A percentile compares a stretch with the other conserved stretches of the same genome.
Evolutionary conservation across 2,113 vertebrate genomes (phyloP).

Genomic region (Nematolebias whitei): DNA sequence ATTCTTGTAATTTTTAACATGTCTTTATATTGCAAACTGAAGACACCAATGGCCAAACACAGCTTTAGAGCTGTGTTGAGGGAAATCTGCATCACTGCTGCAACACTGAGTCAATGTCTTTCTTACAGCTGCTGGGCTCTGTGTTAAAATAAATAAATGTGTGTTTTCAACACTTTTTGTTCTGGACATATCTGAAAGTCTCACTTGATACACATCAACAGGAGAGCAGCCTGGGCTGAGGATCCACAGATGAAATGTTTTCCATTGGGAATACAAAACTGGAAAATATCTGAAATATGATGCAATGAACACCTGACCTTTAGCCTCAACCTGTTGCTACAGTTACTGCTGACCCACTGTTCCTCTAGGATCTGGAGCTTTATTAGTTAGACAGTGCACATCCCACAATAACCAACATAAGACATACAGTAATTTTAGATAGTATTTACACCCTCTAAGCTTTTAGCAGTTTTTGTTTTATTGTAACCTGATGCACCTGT

Average conservation of each 20-base stretch:
- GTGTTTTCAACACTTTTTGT: slow-evolving; percentile 43
- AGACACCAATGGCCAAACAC: no score
- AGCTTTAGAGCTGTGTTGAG: no score
- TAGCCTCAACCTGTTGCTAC: slow-evolving; percentile 6
- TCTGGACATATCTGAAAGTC: slow-evolving; percentile 7
- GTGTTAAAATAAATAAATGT: slow-evolving; percentile 50
- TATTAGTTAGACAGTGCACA: no score
- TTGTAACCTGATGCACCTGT: no score
- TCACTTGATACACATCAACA: slow-evolving; percentile 30
- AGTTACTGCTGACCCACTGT: neutral
- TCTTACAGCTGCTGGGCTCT: slow-evolving; percentile 29
- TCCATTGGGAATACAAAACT: slow-evolving; percentile 5
- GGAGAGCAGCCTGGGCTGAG: slow-evolving; percentile 12
- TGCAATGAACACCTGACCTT: slow-evolving; percentile 22
- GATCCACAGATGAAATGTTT: slow-evolving; percentile 29
- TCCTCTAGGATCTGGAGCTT: neutral
- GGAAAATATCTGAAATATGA: slow-evolving; percentile 6
- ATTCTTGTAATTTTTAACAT: no score
- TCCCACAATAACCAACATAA: no score
- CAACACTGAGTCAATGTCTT: slow-evolving; percentile 46
- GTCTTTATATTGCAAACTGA: no score
- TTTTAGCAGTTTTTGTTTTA: no score
- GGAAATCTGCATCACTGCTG: neutral
- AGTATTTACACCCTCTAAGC: no score
- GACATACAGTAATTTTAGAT: no score